These are phyloP conservation scores for Adelognathus sp. DNA, from an alignment of 2,888 invertebrate genomes.

Conservation along the genomic window DNA sequence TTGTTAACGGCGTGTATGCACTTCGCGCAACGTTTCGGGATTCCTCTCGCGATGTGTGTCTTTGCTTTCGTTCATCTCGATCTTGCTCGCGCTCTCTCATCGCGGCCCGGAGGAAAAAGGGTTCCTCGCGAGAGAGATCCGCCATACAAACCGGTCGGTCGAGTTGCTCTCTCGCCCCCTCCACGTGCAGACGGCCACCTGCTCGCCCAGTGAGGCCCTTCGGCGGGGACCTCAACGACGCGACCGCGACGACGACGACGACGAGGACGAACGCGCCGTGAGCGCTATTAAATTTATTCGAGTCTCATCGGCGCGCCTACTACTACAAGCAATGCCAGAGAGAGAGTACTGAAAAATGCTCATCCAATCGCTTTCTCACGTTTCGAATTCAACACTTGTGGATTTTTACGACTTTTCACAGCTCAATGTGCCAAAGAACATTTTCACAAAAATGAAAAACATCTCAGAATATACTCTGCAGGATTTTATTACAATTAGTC, in stretches of 20 bases:
- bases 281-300: slow-evolving; percentile 78
- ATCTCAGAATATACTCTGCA: background rate
- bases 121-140: slow-evolving; percentile 70
- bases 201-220: slow-evolving; percentile 69
- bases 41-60: slow-evolving; percentile 23
- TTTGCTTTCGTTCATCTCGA: slow-evolving; percentile 18
- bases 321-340: no score
- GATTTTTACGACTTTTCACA: slow-evolving; percentile 31
- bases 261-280: slow-evolving; percentile 55
- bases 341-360: no score
- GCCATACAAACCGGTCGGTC: slow-evolving; percentile 80
- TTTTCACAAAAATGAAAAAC: background rate
- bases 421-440: background rate
- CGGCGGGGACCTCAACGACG: slow-evolving; percentile 59
- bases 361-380: slow-evolving; percentile 38
- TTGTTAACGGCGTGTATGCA: slow-evolving; percentile 26
- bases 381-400: slow-evolving; percentile 22
- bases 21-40: slow-evolving; percentile 45
- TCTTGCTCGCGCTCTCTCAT: slow-evolving; percentile 39
- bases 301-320: slow-evolving; percentile 68
- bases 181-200: slow-evolving; percentile 76
- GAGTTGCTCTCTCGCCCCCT: slow-evolving; percentile 73
- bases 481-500: background rate
- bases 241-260: slow-evolving; percentile 48
- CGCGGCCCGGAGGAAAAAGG: slow-evolving; percentile 43